Base-by-base conservation (phyloP, 2,888 invertebrate genomes). In the Lasioglossum vierecki region DNA sequence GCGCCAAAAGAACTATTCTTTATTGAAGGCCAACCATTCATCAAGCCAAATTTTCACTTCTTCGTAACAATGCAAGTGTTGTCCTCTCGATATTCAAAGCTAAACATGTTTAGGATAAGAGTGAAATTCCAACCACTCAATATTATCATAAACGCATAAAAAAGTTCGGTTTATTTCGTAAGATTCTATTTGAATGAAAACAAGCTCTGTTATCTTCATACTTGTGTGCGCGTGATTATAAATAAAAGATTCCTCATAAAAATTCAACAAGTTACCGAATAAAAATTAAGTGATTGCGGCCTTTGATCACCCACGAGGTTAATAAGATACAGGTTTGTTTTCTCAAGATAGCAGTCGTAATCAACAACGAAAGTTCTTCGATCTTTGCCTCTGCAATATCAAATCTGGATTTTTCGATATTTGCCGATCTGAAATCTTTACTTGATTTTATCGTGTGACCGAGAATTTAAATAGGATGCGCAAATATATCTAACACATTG, bases 321-420 rank as follows among this genome's bases (percentile, higher is more conserved):
- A 60, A 57, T 18, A 30, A 70, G 53, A 76, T 71, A 46, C 18
- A 15, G 39, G 8, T 44, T 68, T 72, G 46, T 80, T 80, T 53
- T 72, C 9, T 53, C 4, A 0, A 30, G 66, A 78, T 82, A 78
- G n/a, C n/a, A 5, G 11, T 39, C 15, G 15, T 1, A 26, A 68
- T 39, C 44, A 39, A 49, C 46, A 70, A 39, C 3, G 15, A 41
- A 39, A 4, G 15, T 1, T 2, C 4, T 60, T 71, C 3, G 41
- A 44, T 39, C 8, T 53, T 73, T 44, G 41, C 18, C 44, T 70
- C 18, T 22, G 5, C n/a, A 46, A n/a, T 35, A 78, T 78, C 53
- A 66, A 4, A 46, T 57, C 5, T 74, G 6, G 22, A 60, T 68
- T 60, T 11, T 39, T 68, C 39, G 26, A 70, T 30, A 41, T 15